Evolutionary conservation across 2,797 vertebrate species (phyloP).

Genomic region (Otus scops): DNA sequence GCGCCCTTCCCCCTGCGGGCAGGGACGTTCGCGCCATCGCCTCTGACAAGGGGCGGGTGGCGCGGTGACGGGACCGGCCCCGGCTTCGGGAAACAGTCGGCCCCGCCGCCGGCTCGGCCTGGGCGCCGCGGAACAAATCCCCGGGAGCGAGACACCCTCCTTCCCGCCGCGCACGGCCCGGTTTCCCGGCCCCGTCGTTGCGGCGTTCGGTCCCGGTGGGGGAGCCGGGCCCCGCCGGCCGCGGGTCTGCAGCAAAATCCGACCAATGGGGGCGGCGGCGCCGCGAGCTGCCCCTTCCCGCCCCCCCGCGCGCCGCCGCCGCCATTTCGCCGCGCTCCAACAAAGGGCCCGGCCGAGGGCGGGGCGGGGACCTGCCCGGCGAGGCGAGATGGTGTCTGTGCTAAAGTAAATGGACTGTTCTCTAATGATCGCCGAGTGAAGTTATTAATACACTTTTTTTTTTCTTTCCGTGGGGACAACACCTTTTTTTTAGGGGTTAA

Average conservation of each 20-base stretch:
- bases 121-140: not conserved
- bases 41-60: not conserved
- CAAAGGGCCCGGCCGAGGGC: not conserved
- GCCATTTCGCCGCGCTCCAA: not conserved
- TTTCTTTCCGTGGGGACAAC: rapidly evolving
- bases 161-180: not conserved
- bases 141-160: no score
- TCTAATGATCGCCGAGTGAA: rapidly evolving
- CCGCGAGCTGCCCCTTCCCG: not conserved
- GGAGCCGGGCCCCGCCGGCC: not conserved
- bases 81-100: not conserved
- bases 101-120: no score
- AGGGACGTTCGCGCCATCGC: not conserved
- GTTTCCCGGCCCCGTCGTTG: not conserved
- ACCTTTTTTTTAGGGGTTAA: rapidly evolving
- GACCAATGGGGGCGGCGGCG: not conserved
- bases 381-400: rapidly evolving
- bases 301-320: not conserved
- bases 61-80: no score
- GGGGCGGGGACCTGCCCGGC: not conserved
- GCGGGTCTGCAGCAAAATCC: not conserved
- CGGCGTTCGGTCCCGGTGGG: no score
- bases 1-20: not conserved
- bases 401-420: rapidly evolving
- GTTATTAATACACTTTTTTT: rapidly evolving